Evolutionary conservation across 2,113 vertebrate genomes (phyloP).

Genomic region (Sebastes fasciatus): DNA sequence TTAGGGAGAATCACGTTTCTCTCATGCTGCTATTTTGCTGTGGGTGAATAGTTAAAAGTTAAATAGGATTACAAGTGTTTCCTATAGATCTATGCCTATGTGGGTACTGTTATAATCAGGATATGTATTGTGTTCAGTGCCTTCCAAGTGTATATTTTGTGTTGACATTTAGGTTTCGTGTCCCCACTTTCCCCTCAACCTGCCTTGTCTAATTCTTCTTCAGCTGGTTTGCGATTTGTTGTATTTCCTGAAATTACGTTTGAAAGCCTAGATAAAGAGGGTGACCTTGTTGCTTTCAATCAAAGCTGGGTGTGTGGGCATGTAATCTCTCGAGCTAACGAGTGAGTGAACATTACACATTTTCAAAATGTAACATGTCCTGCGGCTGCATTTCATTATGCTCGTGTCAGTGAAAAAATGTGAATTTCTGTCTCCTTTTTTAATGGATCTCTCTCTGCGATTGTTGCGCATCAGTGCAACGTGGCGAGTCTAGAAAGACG

Average conservation of each 20-base stretch:
- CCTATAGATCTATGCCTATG: not conserved
- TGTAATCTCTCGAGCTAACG: not conserved
- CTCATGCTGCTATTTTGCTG: not conserved
- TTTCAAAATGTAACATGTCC: conserved; percentile 7
- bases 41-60: not conserved
- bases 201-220: not conserved
- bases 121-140: not conserved
- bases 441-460: not conserved
- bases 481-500: not conserved
- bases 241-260: not conserved
- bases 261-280: not conserved
- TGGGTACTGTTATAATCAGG: not conserved
- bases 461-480: conserved; percentile 11
- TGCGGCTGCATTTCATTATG: not conserved
- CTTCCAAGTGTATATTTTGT: not conserved
- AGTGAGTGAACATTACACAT: not conserved
- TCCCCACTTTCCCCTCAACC: not conserved
- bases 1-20: not conserved
- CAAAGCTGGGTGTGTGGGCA: not conserved
- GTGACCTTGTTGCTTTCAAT: not conserved
- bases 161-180: not conserved
- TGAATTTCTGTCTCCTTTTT: not conserved
- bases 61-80: not conserved
- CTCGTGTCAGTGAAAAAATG: not conserved
- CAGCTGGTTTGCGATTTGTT: not conserved